phyloP scores from a whole-genome alignment of 2,797 vertebrate genomes.

The Spondyliosoma cantharus region DNA sequence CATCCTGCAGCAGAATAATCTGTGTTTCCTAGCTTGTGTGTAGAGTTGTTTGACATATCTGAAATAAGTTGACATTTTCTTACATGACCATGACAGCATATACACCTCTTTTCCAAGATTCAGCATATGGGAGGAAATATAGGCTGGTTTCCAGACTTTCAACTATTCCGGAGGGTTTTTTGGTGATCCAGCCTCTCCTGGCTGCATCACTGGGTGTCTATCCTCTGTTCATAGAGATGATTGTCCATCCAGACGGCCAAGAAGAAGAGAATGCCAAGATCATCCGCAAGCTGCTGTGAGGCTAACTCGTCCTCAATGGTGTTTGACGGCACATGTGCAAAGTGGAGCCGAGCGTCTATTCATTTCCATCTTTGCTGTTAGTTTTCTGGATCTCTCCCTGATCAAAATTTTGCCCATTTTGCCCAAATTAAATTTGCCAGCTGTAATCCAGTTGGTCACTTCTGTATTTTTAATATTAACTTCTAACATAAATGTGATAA shows the following conservation, averaged over 20 bases:
- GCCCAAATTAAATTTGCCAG: background rate
- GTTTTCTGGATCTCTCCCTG: slow-evolving; percentile 25
- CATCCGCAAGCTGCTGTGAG: slow-evolving; percentile 21
- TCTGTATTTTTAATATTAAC: background rate
- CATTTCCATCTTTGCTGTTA: slow-evolving; percentile 30
- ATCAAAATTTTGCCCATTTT: background rate
- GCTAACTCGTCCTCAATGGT: slow-evolving; percentile 12
- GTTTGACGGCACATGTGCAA: slow-evolving; percentile 32
- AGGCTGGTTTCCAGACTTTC: background rate
- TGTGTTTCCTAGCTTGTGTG: too few relatives aligned
- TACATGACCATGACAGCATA: background rate
- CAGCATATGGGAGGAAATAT: too few relatives aligned
- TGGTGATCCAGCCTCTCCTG: background rate
- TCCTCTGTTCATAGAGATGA: slow-evolving; percentile 4
- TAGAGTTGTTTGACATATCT: too few relatives aligned
- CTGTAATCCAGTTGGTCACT: background rate
- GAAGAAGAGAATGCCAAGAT: slow-evolving; percentile 33
- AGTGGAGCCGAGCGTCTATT: slow-evolving; percentile 24
- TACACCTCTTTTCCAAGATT: background rate
- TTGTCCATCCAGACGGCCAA: slow-evolving; percentile 6
- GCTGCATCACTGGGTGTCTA: slow-evolving; percentile 10
- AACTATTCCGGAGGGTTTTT: background rate
- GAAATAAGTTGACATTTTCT: too few relatives aligned
- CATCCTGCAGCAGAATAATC: too few relatives aligned
- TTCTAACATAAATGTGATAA: background rate